phyloP scores from a whole-genome alignment of 2,888 invertebrate genomes.

The Disparrhopalites patrizii region DNA sequence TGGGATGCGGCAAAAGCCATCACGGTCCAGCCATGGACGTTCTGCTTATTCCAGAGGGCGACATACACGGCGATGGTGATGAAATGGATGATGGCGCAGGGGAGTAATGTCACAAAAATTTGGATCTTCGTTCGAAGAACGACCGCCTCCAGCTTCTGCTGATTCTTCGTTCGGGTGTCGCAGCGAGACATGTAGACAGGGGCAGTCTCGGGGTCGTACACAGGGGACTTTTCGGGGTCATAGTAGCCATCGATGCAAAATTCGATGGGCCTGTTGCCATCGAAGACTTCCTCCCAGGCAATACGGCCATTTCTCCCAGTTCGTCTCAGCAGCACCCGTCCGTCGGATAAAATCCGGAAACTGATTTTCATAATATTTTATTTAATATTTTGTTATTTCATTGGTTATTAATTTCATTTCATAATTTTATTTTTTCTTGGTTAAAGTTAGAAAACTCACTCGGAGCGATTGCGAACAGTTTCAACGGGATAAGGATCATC shows the following conservation, averaged over 20 bases:
- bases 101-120: background rate
- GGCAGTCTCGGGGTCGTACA: background rate
- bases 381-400: no score
- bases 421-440: background rate
- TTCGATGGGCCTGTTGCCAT: background rate
- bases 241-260: background rate
- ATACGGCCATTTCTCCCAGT: background rate
- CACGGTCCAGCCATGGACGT: constrained; percentile 44
- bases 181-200: background rate
- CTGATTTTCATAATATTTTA: background rate
- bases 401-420: background rate
- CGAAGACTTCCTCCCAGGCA: background rate
- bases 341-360: background rate
- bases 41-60: constrained; percentile 44
- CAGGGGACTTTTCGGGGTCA: background rate
- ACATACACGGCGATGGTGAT: constrained; percentile 41
- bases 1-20: constrained; percentile 8
- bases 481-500: background rate
- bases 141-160: background rate
- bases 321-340: background rate
- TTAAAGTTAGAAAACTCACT: background rate
- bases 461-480: background rate
- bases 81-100: constrained; percentile 29
- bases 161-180: background rate
- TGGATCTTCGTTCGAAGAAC: background rate